phyloP scores from a whole-genome alignment of 2,888 invertebrate genomes.

The Lamellibrachia columna region DNA sequence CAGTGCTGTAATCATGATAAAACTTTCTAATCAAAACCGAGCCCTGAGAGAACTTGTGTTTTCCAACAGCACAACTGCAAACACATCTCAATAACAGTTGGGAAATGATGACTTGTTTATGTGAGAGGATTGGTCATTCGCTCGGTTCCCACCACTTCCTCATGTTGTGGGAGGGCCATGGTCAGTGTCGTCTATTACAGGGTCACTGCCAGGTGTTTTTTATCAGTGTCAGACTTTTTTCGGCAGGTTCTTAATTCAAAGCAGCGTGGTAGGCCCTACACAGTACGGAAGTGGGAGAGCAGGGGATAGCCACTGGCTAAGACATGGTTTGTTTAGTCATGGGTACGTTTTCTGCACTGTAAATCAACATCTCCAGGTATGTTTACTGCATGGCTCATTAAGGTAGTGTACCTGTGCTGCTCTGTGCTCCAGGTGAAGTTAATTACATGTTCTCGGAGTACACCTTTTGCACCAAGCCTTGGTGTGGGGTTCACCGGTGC shows the following conservation, averaged over 20 bases:
- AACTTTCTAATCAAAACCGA: not conserved
- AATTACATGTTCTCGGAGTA: not conserved
- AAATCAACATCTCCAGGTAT: not conserved
- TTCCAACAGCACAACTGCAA: not conserved
- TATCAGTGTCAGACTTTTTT: not conserved
- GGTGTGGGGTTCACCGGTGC: not conserved
- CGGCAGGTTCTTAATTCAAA: not conserved
- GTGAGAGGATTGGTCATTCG: not conserved
- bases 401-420: not conserved
- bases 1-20: not conserved
- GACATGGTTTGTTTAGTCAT: not conserved
- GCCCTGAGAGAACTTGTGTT: not conserved
- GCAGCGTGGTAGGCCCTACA: not conserved
- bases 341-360: not conserved
- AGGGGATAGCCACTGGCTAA: not conserved
- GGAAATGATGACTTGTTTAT: not conserved
- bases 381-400: not conserved
- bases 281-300: not conserved
- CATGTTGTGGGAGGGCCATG: not conserved
- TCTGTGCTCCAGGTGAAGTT: not conserved
- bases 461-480: not conserved
- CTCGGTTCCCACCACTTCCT: not conserved
- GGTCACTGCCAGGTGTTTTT: not conserved
- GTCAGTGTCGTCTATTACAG: not conserved
- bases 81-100: not conserved